A percentile compares a stretch with the other conserved stretches of the same genome.
phyloP scores from a whole-genome alignment of 2,113 vertebrate species.

The Podiceps cristatus region DNA sequence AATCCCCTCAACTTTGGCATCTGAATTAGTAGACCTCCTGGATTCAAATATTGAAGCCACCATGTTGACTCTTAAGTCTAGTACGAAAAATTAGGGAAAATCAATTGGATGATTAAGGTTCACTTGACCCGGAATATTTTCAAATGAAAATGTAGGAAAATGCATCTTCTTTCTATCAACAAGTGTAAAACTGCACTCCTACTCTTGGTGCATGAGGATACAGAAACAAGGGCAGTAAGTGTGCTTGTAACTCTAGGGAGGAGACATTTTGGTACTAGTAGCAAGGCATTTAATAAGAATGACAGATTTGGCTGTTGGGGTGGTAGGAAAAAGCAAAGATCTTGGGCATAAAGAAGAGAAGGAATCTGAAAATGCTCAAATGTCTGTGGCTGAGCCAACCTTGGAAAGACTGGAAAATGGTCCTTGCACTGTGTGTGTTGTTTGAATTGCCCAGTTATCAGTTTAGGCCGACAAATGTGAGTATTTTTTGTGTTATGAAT shows the following conservation, averaged over 20 bases:
- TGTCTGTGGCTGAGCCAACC: neutral
- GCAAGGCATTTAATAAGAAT: neutral
- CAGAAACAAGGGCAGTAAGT: neutral
- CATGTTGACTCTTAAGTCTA: neutral
- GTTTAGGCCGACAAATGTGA: neutral
- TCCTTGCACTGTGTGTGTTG: accelerated
- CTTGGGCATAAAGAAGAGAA: neutral
- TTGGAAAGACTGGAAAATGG: neutral
- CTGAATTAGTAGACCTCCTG: neutral
- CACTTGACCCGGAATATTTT: neutral
- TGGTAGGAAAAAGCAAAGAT: neutral
- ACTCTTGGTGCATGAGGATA: neutral
- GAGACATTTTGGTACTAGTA: neutral
- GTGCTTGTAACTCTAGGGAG: neutral
- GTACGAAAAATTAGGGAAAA: neutral
- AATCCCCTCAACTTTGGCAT: neutral
- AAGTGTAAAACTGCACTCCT: neutral
- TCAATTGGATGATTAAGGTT: neutral
- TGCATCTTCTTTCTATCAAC: neutral
- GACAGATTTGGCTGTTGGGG: neutral
- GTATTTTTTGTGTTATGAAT: neutral
- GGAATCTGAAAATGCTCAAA: neutral
- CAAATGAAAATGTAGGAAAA: neutral
- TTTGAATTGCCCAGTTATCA: neutral
- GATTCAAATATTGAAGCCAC: neutral